Base-by-base conservation (phyloP, 1,140 invertebrate species). In the Drosophila pruinosa region DNA sequence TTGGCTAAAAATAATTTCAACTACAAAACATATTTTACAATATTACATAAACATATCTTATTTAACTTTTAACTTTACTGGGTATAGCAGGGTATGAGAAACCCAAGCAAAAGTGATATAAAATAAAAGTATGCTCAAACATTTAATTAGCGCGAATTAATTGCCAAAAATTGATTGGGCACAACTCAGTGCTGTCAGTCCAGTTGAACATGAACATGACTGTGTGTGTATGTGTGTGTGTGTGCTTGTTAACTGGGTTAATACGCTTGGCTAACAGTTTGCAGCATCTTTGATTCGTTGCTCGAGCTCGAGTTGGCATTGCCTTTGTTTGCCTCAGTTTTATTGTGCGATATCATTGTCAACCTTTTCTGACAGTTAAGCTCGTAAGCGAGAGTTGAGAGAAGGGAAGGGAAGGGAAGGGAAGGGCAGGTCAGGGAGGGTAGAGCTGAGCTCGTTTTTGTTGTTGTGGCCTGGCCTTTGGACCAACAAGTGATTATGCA, bases 401-500 rank as follows among this genome's bases (percentile, higher is more conserved):
- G 22, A 24, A 1, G 12, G 14, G 8, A 4, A 12, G 10, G 3
- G 3, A 1, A 34, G 15, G 21, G 45, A 21, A 14, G 17, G n/a
- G 21, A n/a, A 26, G 4, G 14, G n/a, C n/a, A n/a, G n/a, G n/a
- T n/a, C n/a, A n/a, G 8, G 2, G 7, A 1, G 10, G 26, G 24
- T 6, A n/a, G 14, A 12, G 22, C 4, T 1, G 8, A 7, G 22
- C n/a, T 8, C 24, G 4, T 5, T 4, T 43, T 28, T 57, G 12
- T 34, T 24, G 19, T 48, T 26, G 15, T 39, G 21, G 1, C 5
- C 36, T 39, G 36, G 14, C 28, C 10, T 24, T 5, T 36, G 34
- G 5, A 31, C 56, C 45, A 26, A 52, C 41, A 61, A 47, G 39
- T 68, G 56, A 68, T 68, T 50, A 68, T 61, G 56, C 57, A 68